Conservation (phyloP, 1,140 invertebrate species). For the Anthonomus grandis region DNA sequence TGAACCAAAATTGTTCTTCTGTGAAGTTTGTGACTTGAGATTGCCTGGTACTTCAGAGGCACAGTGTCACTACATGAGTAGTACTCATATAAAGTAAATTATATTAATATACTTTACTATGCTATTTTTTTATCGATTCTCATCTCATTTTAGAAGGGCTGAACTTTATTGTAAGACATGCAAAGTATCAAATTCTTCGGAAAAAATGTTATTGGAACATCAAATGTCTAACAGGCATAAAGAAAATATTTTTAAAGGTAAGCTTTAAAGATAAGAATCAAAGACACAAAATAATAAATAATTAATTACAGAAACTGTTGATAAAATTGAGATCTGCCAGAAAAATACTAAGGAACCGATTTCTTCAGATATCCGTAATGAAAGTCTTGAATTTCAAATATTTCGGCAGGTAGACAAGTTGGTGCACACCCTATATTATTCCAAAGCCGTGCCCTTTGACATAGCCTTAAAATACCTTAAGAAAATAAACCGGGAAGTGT, state of each 20-base stretch:
- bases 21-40: background rate
- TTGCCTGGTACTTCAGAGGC: background rate
- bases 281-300: too few relatives aligned
- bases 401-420: background rate
- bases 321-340: background rate
- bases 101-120: too few relatives aligned
- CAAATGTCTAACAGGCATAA: background rate
- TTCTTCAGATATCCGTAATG: background rate
- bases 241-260: background rate
- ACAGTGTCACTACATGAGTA: background rate
- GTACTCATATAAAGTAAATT: background rate
- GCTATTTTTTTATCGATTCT: background rate
- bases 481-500: background rate
- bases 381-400: background rate
- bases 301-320: background rate
- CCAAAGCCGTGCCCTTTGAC: background rate
- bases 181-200: background rate
- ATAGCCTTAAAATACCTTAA: conserved; percentile 1
- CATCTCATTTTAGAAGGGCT: background rate
- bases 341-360: background rate
- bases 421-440: background rate
- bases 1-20: background rate
- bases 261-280: too few relatives aligned
- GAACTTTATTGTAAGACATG: background rate
- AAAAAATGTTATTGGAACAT: background rate